Evolutionary conservation across 2,888 invertebrate genomes (phyloP).

Genomic region (Coronaproctus castanopsis): DNA sequence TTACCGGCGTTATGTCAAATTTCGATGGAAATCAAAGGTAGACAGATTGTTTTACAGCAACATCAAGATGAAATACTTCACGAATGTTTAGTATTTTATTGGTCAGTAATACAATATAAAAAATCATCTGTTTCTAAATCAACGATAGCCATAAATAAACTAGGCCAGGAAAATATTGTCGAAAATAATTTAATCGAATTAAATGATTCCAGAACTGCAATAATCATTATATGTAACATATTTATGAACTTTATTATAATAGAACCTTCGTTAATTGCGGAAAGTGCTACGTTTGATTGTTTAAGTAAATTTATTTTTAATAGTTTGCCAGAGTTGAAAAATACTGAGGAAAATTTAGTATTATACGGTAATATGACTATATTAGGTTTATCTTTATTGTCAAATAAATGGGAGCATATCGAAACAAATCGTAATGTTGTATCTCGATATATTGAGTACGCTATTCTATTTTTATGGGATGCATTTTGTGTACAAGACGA

Average conservation of each 20-base stretch:
- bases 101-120: conserved; percentile 69
- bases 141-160: conserved; percentile 35
- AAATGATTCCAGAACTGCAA: conserved; percentile 62
- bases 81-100: conserved; percentile 61
- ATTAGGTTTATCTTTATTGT: conserved; percentile 57
- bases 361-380: conserved; percentile 68
- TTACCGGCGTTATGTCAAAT: conserved; percentile 78
- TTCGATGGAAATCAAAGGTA: conserved; percentile 71
- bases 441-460: conserved; percentile 69
- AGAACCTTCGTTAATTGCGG: conserved; percentile 63
- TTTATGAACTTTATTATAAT: conserved; percentile 81
- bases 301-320: conserved; percentile 68
- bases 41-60: conserved; percentile 52
- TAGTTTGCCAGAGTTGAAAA: conserved; percentile 63
- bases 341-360: conserved; percentile 61
- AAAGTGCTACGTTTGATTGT: conserved; percentile 51
- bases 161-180: conserved; percentile 51
- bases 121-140: conserved; percentile 63
- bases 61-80: conserved; percentile 62
- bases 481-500: conserved; percentile 77
- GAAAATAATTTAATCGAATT: conserved; percentile 55
- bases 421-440: conserved; percentile 77
- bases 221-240: conserved; percentile 75
- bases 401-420: conserved; percentile 60
- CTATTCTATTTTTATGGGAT: conserved; percentile 80